Percentiles rank a stretch among this genome's conserved stretches.
Conservation (phyloP, 92 coral and sea anemone genomes). For the Actinernus sp. region DNA sequence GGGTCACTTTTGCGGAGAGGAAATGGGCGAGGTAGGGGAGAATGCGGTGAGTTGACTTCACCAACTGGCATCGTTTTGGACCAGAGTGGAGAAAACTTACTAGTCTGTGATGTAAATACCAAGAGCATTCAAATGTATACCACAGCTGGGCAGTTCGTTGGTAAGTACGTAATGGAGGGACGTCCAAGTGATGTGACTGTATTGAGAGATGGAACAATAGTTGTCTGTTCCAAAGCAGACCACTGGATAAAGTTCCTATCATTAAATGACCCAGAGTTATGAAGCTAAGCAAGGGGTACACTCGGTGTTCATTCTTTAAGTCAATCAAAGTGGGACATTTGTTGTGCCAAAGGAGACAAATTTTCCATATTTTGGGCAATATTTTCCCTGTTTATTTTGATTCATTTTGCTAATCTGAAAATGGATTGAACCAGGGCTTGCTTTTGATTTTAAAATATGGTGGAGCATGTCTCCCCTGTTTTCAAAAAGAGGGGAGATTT, state of each 20-base stretch:
- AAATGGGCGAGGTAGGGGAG: constrained; percentile 34
- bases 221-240: constrained; percentile 43
- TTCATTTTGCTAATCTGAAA: too few relatives aligned
- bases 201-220: constrained; percentile 40
- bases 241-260: constrained; percentile 60
- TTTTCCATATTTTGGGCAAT: too few relatives aligned
- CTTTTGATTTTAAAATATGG: too few relatives aligned
- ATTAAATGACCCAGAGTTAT: constrained; percentile 22
- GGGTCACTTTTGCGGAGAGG: constrained; percentile 34
- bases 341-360: too few relatives aligned
- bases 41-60: constrained; percentile 47
- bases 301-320: too few relatives aligned
- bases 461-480: too few relatives aligned
- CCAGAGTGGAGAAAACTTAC: constrained; percentile 22
- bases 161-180: constrained; percentile 37
- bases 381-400: too few relatives aligned
- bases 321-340: too few relatives aligned
- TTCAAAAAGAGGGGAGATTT: too few relatives aligned
- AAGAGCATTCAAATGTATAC: constrained; percentile 58
- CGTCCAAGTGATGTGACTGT: constrained; percentile 47
- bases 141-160: constrained; percentile 36
- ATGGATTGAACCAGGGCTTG: too few relatives aligned
- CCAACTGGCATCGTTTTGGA: constrained; percentile 42
- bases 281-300: too few relatives aligned
- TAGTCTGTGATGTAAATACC: constrained; percentile 48